phyloP scores from a whole-genome alignment of 1,140 invertebrate species.

The Rhagoletis zephyria region DNA sequence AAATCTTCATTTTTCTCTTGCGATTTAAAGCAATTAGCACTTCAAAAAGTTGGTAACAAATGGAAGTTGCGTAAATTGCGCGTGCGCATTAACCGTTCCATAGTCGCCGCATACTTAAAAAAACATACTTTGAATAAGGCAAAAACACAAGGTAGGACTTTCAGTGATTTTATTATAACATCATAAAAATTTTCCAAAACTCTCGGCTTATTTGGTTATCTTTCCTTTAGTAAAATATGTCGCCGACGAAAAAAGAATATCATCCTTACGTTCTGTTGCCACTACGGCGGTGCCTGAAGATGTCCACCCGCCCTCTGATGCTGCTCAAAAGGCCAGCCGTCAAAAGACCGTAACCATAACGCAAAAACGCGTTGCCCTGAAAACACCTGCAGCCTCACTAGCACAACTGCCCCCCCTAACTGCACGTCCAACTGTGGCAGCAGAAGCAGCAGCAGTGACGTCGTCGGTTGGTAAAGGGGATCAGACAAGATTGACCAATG shows the following conservation, averaged over 20 bases:
- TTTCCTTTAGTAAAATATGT: not conserved
- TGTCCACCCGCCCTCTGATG: no score
- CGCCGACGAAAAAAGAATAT: not conserved
- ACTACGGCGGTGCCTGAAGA: not conserved
- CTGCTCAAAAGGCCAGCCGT: not conserved
- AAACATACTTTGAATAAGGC: not conserved
- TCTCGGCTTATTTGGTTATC: not conserved
- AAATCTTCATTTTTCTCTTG: not conserved
- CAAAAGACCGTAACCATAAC: not conserved
- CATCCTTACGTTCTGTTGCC: not conserved
- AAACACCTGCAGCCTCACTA: not conserved
- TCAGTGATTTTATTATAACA: not conserved
- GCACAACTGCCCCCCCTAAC: not conserved
- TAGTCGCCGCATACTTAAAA: conserved; percentile 33
- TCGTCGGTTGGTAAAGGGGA: no score
- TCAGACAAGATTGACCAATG: not conserved
- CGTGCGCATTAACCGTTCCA: conserved; percentile 54
- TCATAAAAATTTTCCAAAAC: no score
- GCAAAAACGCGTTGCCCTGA: not conserved
- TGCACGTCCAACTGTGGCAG: not conserved
- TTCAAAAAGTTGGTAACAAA: not conserved
- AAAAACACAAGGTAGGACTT: not conserved
- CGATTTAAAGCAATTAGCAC: not conserved
- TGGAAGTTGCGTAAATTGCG: conserved; percentile 52
- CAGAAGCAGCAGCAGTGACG: not conserved